These are phyloP conservation scores for Antechinus flavipes DNA, from an alignment of 2,113 vertebrate genomes.

Conservation along the genomic window DNA sequence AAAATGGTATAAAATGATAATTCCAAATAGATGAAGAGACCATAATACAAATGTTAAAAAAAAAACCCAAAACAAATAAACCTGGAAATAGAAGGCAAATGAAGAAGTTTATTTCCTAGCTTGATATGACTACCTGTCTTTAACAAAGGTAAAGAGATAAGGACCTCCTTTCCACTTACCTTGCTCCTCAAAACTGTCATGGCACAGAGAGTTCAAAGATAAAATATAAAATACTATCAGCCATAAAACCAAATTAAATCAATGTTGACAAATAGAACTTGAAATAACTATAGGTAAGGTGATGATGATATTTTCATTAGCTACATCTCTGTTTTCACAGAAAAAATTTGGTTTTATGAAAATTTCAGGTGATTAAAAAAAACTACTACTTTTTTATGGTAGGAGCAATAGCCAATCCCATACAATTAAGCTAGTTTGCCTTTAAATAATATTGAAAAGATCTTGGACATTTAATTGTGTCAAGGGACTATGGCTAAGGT, in stretches of 20 bases:
- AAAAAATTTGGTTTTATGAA: constrained; percentile 39
- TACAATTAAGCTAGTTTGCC: neutral
- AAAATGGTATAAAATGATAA: constrained; percentile 3
- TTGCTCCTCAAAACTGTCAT: constrained; percentile 6
- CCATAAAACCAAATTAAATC: constrained; percentile 27
- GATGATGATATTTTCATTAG: constrained; percentile 50
- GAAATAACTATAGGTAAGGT: constrained; percentile 40
- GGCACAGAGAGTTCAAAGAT: neutral
- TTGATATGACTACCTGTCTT: neutral
- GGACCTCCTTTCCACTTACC: neutral
- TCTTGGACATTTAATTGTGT: neutral
- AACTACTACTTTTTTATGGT: constrained; percentile 18
- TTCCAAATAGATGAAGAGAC: neutral
- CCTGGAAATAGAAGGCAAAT: neutral
- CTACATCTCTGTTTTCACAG: constrained; percentile 20
- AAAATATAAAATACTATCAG: constrained; percentile 14
- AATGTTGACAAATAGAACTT: neutral
- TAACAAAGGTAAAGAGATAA: neutral
- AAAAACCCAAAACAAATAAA: neutral
- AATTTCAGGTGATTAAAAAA: constrained; percentile 36
- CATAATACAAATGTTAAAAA: neutral
- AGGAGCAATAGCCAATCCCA: neutral
- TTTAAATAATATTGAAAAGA: neutral
- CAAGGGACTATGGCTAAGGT: neutral
- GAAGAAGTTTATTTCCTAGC: neutral